phyloP scores from a whole-genome alignment of 2,888 invertebrate species.

The Brenthis daphne region DNA sequence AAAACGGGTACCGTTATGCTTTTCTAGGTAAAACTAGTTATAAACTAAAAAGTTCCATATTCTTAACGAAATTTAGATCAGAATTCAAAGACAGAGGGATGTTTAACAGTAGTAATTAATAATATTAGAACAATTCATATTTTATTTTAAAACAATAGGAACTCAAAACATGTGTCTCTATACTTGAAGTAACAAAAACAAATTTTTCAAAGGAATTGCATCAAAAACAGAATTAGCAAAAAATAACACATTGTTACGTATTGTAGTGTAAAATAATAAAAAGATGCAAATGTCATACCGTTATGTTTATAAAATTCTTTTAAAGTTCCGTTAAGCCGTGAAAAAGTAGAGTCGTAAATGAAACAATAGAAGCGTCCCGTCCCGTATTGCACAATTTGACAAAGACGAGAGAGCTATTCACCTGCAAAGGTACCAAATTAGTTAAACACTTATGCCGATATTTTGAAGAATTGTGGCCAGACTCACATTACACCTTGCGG shows the following conservation, averaged over 20 bases:
- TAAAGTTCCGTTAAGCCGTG: constrained; percentile 63
- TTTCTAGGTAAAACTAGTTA: too few relatives aligned
- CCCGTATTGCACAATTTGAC: constrained; percentile 63
- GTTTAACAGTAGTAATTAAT: constrained; percentile 36
- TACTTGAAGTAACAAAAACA: constrained; percentile 39
- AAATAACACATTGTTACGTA: constrained; percentile 51
- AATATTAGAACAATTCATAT: constrained; percentile 39
- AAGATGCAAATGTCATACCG: constrained; percentile 69
- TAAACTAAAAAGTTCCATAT: not conserved
- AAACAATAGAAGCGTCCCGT: constrained; percentile 49
- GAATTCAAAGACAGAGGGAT: not conserved
- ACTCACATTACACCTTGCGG: constrained; percentile 71
- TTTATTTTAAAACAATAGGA: constrained; percentile 37
- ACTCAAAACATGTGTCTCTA: constrained; percentile 40
- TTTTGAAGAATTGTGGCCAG: constrained; percentile 77
- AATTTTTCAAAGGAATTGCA: constrained; percentile 38
- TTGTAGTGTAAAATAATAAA: constrained; percentile 67
- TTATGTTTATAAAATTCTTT: constrained; percentile 73
- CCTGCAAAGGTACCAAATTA: constrained; percentile 79
- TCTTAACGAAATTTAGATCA: not conserved
- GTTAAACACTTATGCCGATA: constrained; percentile 65
- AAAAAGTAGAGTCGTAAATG: constrained; percentile 55
- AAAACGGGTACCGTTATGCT: not conserved
- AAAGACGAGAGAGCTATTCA: constrained; percentile 62
- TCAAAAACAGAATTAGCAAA: constrained; percentile 33